phyloP scores from a whole-genome alignment of 2,797 vertebrate genomes.

The Anas flavirostris region DNA sequence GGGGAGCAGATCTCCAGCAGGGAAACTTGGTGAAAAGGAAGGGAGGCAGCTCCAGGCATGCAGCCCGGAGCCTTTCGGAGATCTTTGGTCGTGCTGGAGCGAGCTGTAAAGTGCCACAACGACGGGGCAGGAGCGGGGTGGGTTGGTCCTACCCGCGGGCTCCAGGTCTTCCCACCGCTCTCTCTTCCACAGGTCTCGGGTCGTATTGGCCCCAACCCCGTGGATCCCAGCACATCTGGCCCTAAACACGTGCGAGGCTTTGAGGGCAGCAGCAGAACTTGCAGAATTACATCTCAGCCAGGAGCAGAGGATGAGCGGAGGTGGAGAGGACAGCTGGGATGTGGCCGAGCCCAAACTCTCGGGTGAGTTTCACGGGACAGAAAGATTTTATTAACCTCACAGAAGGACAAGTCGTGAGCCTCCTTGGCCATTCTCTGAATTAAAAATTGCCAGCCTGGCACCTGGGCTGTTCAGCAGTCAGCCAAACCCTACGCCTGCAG shows the following conservation, averaged over 20 bases:
- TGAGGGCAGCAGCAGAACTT: neutral
- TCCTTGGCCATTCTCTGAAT: neutral
- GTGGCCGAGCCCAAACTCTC: neutral
- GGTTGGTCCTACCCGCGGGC: neutral
- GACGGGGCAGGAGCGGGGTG: neutral
- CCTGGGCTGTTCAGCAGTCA: neutral
- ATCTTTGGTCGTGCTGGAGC: conserved; percentile 45
- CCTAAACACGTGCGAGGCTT: neutral
- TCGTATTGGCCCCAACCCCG: neutral
- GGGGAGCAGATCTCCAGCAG: neutral
- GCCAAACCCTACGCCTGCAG: neutral
- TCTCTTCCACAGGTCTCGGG: neutral
- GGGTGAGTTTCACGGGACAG: neutral
- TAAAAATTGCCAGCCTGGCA: neutral
- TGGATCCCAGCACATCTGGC: neutral
- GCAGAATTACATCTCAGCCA: fast-evolving
- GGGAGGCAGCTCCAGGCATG: neutral
- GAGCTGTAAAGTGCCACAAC: conserved; percentile 44
- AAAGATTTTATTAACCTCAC: neutral
- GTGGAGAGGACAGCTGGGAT: neutral
- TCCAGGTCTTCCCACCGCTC: neutral
- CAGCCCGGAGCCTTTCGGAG: fast-evolving
- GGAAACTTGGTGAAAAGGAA: neutral
- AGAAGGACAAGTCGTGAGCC: neutral
- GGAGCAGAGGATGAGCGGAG: neutral